Conservation (phyloP, 1,140 invertebrate species). For the Subanguina moxae region DNA sequence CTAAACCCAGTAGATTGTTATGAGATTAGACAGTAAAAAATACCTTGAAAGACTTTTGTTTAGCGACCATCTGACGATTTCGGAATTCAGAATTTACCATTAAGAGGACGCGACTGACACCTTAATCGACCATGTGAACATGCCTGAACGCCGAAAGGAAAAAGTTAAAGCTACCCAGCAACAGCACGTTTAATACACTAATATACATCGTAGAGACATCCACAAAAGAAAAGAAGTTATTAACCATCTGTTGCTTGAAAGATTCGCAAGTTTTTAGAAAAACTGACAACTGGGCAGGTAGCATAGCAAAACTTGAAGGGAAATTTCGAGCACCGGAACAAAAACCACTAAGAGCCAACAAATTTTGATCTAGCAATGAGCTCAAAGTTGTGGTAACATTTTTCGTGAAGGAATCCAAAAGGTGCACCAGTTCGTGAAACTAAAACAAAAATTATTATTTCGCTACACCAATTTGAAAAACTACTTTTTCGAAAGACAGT, state of each 20-base stretch:
- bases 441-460: neutral
- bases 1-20: too few species aligned
- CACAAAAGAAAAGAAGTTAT: constrained; percentile 14
- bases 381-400: neutral
- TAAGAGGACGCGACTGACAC: too few species aligned
- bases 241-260: constrained; percentile 13
- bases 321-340: neutral
- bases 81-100: too few species aligned
- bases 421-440: neutral
- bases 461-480: neutral
- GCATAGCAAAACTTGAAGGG: too few species aligned
- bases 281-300: too few species aligned
- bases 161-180: too few species aligned
- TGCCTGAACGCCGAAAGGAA: too few species aligned
- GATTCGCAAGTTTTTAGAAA: neutral
- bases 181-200: neutral
- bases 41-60: too few species aligned
- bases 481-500: neutral
- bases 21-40: too few species aligned
- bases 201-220: constrained; percentile 22
- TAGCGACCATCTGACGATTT: too few species aligned
- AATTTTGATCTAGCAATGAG: neutral
- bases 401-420: neutral
- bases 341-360: neutral
- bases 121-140: too few species aligned